Evolutionary conservation across 2,113 vertebrate species (phyloP).

Genomic region (Hyaena hyaena): DNA sequence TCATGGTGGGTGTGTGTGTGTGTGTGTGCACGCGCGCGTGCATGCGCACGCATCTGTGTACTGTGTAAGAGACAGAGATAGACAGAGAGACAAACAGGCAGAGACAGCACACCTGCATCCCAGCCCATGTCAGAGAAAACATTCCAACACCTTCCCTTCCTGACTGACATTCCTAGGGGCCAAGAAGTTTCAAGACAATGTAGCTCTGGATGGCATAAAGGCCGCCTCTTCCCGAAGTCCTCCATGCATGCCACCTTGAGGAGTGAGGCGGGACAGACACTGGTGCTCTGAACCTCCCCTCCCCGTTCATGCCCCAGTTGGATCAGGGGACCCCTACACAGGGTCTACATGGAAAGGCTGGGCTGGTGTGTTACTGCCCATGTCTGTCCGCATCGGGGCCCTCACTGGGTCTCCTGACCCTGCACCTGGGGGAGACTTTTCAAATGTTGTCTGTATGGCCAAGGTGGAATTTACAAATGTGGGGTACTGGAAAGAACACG

Average conservation of each 20-base stretch:
- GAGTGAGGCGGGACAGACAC: not conserved
- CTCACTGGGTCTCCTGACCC: too few species aligned
- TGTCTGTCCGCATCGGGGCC: not conserved
- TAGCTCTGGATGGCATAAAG: not conserved
- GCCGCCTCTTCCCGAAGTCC: not conserved
- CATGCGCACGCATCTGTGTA: not conserved
- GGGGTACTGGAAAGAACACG: not conserved
- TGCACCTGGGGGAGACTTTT: not conserved
- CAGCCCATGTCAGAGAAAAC: not conserved
- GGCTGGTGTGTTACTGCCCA: not conserved
- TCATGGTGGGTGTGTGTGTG: not conserved
- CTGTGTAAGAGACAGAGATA: not conserved
- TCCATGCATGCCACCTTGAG: fast-evolving
- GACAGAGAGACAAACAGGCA: not conserved
- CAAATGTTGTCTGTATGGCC: not conserved
- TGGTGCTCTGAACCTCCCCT: not conserved
- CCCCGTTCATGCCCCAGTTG: too few species aligned
- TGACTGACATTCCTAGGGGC: not conserved
- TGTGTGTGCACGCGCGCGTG: not conserved
- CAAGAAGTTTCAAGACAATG: not conserved
- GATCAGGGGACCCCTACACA: fast-evolving
- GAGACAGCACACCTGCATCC: not conserved
- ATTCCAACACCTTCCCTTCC: not conserved
- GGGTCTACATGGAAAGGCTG: not conserved
- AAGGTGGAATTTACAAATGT: not conserved